Evolutionary conservation across 2,797 vertebrate species (phyloP).

Genomic region (Garrulus glandarius): DNA sequence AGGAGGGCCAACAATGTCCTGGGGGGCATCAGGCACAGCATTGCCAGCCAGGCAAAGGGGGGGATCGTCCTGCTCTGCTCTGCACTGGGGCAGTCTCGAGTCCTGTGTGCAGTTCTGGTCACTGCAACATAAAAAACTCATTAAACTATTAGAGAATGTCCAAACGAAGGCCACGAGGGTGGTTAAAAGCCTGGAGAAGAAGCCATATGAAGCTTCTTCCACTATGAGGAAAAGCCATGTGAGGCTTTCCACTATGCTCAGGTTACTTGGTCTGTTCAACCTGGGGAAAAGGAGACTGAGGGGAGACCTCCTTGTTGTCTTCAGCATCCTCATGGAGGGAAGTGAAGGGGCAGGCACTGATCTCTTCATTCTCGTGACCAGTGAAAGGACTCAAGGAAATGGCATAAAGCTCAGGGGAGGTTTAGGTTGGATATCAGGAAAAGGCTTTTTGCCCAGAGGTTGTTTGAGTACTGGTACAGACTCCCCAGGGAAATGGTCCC

Average conservation of each 20-base stretch:
- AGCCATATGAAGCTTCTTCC: not conserved
- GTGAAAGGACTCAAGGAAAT: not conserved
- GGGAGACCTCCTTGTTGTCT: not conserved
- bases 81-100: fast-evolving
- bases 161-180: too few species aligned
- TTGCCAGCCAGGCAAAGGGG: fast-evolving
- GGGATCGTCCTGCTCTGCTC: not conserved
- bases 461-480: not conserved
- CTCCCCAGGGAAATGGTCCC: not conserved
- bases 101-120: fast-evolving
- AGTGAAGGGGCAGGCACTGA: fast-evolving
- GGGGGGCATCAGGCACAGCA: fast-evolving
- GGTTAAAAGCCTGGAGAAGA: not conserved
- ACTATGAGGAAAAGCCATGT: too few species aligned
- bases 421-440: too few species aligned
- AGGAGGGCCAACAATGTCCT: fast-evolving
- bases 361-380: not conserved
- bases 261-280: not conserved
- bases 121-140: not conserved
- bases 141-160: not conserved
- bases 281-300: not conserved
- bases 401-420: not conserved
- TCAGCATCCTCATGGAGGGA: not conserved
- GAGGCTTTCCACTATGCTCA: too few species aligned
- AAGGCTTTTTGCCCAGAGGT: not conserved